Evolutionary conservation across 2,888 invertebrate genomes (phyloP), one percentile per base, ranked within the genome.

Genomic region (Sympetrum striolatum): DNA sequence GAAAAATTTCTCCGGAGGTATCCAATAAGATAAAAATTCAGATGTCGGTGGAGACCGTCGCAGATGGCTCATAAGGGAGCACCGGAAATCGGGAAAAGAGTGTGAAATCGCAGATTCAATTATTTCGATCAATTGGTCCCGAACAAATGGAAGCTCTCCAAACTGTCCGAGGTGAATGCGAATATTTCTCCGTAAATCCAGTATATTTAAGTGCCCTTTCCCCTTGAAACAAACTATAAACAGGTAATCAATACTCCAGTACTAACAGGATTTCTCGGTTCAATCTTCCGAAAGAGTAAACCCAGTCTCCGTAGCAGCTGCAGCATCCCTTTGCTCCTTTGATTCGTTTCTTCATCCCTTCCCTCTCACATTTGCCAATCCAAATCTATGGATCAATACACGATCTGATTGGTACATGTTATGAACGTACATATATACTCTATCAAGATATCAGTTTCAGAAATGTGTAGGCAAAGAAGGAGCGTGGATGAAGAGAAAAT

Each of bases 241-340:
- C 86, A 86, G 86, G 86, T 60, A 86, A 86, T 86, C 86, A 86
- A 86, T 86, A 60, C 86, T 86, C 60, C 22, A 53, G 81, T 60
- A 37, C 58, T 60, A 60, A 60, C 60, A 60, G 60, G 22, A 37
- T 60, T 86, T 86, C 37, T 82, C 86, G 8, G 60, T 60, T 53
- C 12, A 37, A 39, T 39, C 86, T 64, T 86, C 60, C 86, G 31
- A 58, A 60, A 35, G 86, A 60, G 60, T 60, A 31, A 86, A 86
- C 86, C 60, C 37, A 73, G 60, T 82, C 39, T 64, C 60, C 37
- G n/a, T 37, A 31, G 86, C 86, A 86, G 86, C 86, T 86, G 86
- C 53, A 60, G 60, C 86, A 60, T 82, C 48, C 35, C 86, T 37
- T 82, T 60, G 15, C 53, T n/a, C 53, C 53, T 81, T 35, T 53